Evolutionary conservation across 2,113 vertebrate genomes (phyloP), one percentile per base, ranked within the genome.

Genomic region (Struthio camelus): DNA sequence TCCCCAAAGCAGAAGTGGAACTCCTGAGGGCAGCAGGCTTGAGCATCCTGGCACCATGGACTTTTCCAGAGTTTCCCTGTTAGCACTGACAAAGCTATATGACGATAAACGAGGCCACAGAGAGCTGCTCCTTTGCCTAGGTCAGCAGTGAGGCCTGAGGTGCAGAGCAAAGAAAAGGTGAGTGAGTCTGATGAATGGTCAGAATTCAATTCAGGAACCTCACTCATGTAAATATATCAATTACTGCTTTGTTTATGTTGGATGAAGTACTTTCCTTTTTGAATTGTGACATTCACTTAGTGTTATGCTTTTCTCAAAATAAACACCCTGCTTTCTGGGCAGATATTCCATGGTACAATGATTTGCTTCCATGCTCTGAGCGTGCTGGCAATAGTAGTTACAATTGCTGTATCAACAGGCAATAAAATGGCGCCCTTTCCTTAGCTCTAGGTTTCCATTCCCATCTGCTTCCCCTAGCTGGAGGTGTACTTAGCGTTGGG

Each of bases 171-270:
- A 91, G 75, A 83, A 87, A 88, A 89, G 44, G 34, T 4, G 3
- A 4, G 20, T 61, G 70, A 78, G 10, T 44, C 73, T 6, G 3
- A 28, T 20, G 48, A 77, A 85, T 50, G 28, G 75, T 94, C 86
- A 82, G 78, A 80, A 87, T 85, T 93, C 56, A 85, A 94, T 76
- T 69, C 79, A 90, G 85, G 76, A 94, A 78, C 92, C 56, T 86
- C 9, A 28, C 70, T n/a, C 15, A 0, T 73, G 78, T 87, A 94
- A 95, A 96, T 93, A 87, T 89, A 96, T 94, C 95, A 95, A 70
- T 96, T 92, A 96, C 80, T 81, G 73, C 84, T 94, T 81, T 96
- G 92, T 95, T 97, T 96, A 71, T 83, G 67, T 94, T 96, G 96
- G 94, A 79, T 4, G 3, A 89, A 93, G 79, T 80, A 70, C 44